Evolutionary conservation across 2,797 vertebrate species (phyloP).

Genomic region (Alauda arvensis): DNA sequence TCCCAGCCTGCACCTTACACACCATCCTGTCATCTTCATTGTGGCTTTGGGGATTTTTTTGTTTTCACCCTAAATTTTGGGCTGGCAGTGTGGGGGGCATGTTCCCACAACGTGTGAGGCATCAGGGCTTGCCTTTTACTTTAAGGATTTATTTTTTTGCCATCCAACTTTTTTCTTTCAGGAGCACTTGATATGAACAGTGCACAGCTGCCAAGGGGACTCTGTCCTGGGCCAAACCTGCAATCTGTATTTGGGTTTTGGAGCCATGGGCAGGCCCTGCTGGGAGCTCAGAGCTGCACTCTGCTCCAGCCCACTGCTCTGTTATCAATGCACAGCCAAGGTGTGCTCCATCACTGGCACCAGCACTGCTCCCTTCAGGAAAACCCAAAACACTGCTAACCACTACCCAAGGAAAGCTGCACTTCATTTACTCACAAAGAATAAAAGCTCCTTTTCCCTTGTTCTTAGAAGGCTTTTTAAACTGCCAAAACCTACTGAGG

Average conservation of each 20-base stretch:
- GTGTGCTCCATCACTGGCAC: conserved; percentile 56
- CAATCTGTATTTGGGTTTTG: conserved; percentile 55
- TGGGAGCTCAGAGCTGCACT: conserved; percentile 58
- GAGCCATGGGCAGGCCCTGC: conserved; percentile 54
- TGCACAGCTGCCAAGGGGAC: conserved; percentile 49
- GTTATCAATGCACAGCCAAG: conserved; percentile 50
- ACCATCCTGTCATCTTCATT: background rate
- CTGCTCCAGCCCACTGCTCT: conserved; percentile 65
- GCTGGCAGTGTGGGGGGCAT: background rate
- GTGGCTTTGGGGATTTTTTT: accelerated
- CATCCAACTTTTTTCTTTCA: background rate
- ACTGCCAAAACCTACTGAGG: background rate
- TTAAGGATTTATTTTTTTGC: conserved; percentile 18
- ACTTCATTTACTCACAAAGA: conserved; percentile 41
- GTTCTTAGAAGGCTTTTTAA: background rate
- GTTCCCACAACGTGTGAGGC: background rate
- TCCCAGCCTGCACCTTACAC: background rate
- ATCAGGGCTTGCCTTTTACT: background rate
- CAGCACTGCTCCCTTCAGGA: conserved; percentile 49
- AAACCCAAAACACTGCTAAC: conserved; percentile 56
- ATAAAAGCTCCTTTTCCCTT: conserved; percentile 2
- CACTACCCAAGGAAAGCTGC: conserved; percentile 35
- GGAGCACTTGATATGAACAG: background rate
- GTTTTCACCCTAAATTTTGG: conserved; percentile 1
- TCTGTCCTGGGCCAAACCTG: conserved; percentile 60